Conservation (phyloP, 2,113 vertebrate species). For the Plestiodon gilberti region DNA sequence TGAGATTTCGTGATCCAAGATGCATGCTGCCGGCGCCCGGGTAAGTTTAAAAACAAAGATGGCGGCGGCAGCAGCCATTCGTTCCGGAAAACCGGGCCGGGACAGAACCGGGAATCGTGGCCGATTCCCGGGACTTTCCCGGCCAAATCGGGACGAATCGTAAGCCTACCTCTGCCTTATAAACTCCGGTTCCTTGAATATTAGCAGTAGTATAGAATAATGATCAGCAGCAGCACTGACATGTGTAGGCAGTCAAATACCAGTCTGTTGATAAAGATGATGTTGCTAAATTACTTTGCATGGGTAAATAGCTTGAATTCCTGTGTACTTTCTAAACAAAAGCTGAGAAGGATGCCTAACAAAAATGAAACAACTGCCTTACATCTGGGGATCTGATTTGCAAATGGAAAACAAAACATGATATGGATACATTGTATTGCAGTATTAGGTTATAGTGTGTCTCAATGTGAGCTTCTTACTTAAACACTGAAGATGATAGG, state of each 20-base stretch:
- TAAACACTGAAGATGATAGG: not conserved
- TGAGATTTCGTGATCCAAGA: too few species aligned
- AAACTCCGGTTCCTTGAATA: not conserved
- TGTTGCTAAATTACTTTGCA: accelerated
- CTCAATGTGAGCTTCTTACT: not conserved
- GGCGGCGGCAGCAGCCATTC: too few species aligned
- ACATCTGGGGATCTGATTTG: not conserved
- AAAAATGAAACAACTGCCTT: not conserved
- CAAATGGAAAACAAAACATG: not conserved
- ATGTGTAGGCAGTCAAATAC: accelerated
- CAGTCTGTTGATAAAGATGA: accelerated
- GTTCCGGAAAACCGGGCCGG: too few species aligned
- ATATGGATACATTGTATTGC: not conserved
- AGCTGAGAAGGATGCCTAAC: not conserved
- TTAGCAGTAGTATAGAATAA: not conserved
- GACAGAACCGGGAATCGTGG: too few species aligned
- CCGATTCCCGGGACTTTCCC: too few species aligned
- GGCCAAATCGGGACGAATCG: too few species aligned
- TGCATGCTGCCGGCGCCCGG: too few species aligned
- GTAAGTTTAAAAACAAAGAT: too few species aligned
- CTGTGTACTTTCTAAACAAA: not conserved
- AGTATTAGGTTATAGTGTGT: not conserved
- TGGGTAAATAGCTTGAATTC: not conserved
- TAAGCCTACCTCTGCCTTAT: accelerated
- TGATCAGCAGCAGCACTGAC: accelerated